A percentile compares a stretch with the other conserved stretches of the same genome.
Evolutionary conservation across 2,888 invertebrate species (phyloP).

Genomic region (Megaustenia siamemsis): DNA sequence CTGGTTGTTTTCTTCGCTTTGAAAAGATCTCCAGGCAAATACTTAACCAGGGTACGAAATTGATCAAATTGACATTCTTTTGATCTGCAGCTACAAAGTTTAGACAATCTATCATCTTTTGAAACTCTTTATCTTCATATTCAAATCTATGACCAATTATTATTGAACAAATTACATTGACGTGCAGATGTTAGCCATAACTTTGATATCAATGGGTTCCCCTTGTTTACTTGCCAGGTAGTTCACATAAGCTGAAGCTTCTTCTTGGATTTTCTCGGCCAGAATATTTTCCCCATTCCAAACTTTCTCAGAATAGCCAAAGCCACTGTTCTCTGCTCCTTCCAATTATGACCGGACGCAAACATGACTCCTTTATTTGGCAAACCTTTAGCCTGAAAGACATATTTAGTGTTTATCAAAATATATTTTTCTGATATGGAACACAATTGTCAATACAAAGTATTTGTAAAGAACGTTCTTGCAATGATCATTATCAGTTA

Average conservation of each 20-base stretch:
- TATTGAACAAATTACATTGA: too few species aligned
- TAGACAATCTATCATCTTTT: neutral
- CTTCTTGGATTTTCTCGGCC: slow-evolving; percentile 27
- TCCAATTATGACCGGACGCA: neutral
- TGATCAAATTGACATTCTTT: neutral
- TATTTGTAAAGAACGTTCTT: too few species aligned
- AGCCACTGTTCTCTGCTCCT: neutral
- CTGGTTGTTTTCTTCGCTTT: neutral
- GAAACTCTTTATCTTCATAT: neutral
- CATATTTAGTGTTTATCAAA: too few species aligned
- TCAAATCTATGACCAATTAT: too few species aligned
- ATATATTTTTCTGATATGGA: too few species aligned
- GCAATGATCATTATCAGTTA: too few species aligned
- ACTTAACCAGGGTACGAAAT: neutral
- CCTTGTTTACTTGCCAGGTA: slow-evolving; percentile 3
- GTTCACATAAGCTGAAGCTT: neutral
- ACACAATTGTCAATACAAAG: too few species aligned
- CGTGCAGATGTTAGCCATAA: neutral
- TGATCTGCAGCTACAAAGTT: neutral
- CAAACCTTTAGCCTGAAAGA: too few species aligned
- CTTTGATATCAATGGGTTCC: neutral
- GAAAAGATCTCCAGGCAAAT: neutral
- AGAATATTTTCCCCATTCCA: slow-evolving; percentile 41
- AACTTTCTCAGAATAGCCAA: slow-evolving; percentile 11
- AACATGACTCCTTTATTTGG: neutral